Base-by-base conservation (phyloP, 2,888 invertebrate species). In the Ectropis crepuscularia region DNA sequence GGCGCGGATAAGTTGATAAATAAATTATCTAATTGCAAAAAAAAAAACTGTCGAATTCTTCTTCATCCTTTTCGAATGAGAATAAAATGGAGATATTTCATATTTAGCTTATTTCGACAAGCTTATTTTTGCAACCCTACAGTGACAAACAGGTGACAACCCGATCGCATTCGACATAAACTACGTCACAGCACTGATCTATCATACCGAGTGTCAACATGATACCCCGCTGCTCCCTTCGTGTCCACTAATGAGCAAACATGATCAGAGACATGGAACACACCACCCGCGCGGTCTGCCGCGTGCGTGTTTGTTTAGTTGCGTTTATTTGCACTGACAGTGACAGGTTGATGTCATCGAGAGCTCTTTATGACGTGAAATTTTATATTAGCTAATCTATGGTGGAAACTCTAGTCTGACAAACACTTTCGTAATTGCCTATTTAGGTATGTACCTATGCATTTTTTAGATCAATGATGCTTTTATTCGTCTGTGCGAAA, bases 171-270 rank as follows among this genome's bases (percentile, higher is more conserved):
- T 39, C 10, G 8, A 28, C 39, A 39, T 28, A 55, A 41, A 39
- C 45, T 55, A 45, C 16, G 28, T 53, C 57, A 57, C 55, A 59
- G 41, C 45, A 62, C 45, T 16, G 55, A 60, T 57, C 51, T 53
- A 61, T 65, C 64, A 64, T 53, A 9, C 28, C 11, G 38, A 63
- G 65, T 69, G 58, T 63, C 54, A 66, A 71, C 65, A 67, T 71
- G 74, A 75, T 64, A 60, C 63, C 67, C 70, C 74, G 75, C 70
- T 75, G 78, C 75, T 78, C 84, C 82, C 79, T 81, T 72, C 74
- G 57, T 72, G 73, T 69, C 78, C 72, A 72, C 83, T 88, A 88
- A 88, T 88, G 88, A 88, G 86, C 88, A 88, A 86, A 88, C 80
- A 86, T 68, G 75, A 70, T 70, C 71, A 71, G 69, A 68, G 68